Percentiles rank a stretch among this genome's conserved stretches.
phyloP scores from a whole-genome alignment of 2,113 vertebrate genomes.

The Prunella himalayana region DNA sequence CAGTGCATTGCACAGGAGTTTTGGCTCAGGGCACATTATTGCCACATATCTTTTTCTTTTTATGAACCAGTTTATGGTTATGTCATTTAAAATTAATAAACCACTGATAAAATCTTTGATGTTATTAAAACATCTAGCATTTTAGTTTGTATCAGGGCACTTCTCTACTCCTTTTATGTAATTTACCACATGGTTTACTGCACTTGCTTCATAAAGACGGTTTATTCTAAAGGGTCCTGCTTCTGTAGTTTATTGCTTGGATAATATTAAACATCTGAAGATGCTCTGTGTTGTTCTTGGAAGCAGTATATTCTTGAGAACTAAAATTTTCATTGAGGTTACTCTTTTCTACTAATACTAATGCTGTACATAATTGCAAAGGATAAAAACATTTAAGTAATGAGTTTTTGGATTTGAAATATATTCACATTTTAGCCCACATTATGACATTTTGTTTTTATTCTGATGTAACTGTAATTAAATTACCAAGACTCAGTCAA shows the following conservation, averaged over 20 bases:
- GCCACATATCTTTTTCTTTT: background rate
- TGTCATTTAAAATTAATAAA: slow-evolving; percentile 1
- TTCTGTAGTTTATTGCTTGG: background rate
- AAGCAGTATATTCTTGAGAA: background rate
- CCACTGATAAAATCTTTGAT: background rate
- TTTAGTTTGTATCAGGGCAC: background rate
- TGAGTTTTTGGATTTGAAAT: background rate
- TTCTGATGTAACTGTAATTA: slow-evolving; percentile 26
- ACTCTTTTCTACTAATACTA: background rate
- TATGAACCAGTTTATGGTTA: background rate
- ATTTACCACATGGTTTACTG: background rate
- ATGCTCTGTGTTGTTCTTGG: background rate
- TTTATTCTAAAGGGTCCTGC: background rate
- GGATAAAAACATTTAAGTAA: background rate
- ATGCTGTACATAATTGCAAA: background rate
- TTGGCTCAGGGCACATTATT: background rate
- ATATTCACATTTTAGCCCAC: background rate
- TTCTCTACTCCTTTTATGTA: background rate
- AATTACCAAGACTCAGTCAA: background rate
- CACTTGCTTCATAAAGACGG: background rate
- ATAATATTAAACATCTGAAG: background rate
- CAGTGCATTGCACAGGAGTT: background rate
- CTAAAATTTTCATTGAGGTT: background rate
- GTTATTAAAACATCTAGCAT: background rate
- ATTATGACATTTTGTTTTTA: background rate